Base-by-base conservation (phyloP, 2,113 vertebrate genomes). In the Eonycteris spelaea region DNA sequence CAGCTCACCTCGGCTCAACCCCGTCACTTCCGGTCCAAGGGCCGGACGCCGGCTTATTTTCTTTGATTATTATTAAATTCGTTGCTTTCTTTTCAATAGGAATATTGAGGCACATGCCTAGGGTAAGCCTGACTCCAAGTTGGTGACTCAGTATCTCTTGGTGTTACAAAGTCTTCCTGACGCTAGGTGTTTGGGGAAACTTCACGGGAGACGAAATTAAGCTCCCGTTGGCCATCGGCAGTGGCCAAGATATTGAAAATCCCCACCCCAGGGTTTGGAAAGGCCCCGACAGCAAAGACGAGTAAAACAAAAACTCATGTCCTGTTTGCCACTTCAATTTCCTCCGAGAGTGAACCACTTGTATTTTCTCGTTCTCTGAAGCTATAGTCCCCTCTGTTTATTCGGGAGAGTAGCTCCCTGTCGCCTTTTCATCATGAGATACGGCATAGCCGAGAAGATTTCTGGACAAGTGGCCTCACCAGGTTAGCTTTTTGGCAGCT, bases 281-380 rank as follows among this genome's bases (percentile, higher is more conserved):
- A 43, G 91, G 0, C 90, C 95, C 61, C 43, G 82, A 92, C 83
- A 92, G 38, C 55, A 48, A 90, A 71, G 26, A 67, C n/a, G 94
- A 97, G 86, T 74, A 87, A 96, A 89, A 77, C 86, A 85, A 96
- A 98, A 97, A 95, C 75, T 92, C 0, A 96, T 97, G 93, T 98
- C 91, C 96, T 97, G 3, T 94, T 98, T 92, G 74, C 90, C 77
- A 85, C 43, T 95, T 15, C 95, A 70, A 93, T 97, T 97, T 97
- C 91, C 96, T 95, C 74, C 63, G 35, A 74, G 68, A 86, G 77
- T 95, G 91, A 45, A 95, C 85, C 59, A 63, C 59, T 38, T 53
- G 40, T 40, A 2, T 43, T 85, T 85, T 87, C 21, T 75, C 91
- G 0, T 65, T 97, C 87, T 93, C 91, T 86, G 92, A 92, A 95